These are phyloP conservation scores for Drosophila tani DNA, from an alignment of 1,140 invertebrate species.

Conservation along the genomic window DNA sequence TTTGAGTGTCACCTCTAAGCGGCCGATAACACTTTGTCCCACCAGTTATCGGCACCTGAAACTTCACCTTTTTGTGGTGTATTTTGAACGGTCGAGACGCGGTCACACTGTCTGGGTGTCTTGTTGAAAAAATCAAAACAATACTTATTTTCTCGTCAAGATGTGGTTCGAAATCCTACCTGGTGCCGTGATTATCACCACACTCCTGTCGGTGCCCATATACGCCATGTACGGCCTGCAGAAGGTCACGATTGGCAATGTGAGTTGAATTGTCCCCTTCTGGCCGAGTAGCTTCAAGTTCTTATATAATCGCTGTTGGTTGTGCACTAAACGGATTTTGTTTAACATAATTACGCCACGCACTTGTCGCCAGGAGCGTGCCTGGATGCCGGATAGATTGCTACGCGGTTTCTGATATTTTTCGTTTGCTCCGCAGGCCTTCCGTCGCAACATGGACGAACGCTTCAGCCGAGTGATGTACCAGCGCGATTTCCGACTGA, in stretches of 20 bases:
- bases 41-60: background rate
- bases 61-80: background rate
- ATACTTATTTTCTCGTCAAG: conserved; percentile 44
- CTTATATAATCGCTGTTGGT: conserved; percentile 77
- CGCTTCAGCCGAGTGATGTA: conserved; percentile 86
- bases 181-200: conserved; percentile 86
- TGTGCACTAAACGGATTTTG: conserved; percentile 58
- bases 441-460: conserved; percentile 85
- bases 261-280: conserved; percentile 78
- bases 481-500: conserved; percentile 86
- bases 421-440: conserved; percentile 81
- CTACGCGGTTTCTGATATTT: conserved; percentile 31
- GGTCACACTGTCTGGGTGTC: conserved; percentile 34
- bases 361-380: conserved; percentile 4
- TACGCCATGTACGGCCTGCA: conserved; percentile 87
- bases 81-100: conserved; percentile 5
- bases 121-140: conserved; percentile 56
- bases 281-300: conserved; percentile 54
- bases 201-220: conserved; percentile 86
- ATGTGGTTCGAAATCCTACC: conserved; percentile 89
- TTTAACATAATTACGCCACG: conserved; percentile 54
- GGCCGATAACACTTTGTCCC: background rate
- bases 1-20: conserved; percentile 26
- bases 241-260: conserved; percentile 87
- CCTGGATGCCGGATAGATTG: conserved; percentile 12